Conservation (phyloP, 1,140 invertebrate genomes). For the Acromyrmex charruanus region DNA sequence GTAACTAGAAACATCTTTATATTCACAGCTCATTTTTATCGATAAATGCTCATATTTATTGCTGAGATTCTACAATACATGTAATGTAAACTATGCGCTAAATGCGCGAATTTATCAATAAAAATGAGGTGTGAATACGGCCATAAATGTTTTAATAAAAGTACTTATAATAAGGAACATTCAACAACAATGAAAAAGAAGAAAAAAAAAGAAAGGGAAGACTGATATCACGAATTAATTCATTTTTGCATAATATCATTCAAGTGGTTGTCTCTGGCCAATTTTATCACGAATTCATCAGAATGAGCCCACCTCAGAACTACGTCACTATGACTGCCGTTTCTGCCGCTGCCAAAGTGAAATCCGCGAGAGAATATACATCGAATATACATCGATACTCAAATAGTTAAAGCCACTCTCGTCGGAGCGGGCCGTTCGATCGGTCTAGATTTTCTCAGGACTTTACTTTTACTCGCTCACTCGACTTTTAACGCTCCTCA, state of each 20-base stretch:
- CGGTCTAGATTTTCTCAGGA: constrained; percentile 49
- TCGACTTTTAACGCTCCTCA: constrained; percentile 51
- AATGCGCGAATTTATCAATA: too few species aligned
- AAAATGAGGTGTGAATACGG: too few species aligned
- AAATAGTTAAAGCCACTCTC: constrained; percentile 18
- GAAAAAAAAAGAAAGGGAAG: not conserved
- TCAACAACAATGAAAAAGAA: not conserved
- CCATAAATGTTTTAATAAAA: not conserved
- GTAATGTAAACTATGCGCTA: too few species aligned
- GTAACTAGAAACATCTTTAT: not conserved
- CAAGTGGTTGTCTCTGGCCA: not conserved
- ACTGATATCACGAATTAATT: not conserved
- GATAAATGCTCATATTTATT: too few species aligned
- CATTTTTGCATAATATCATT: constrained; percentile 20
- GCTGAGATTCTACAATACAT: too few species aligned
- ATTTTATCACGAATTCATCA: constrained; percentile 15
- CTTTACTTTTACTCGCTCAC: constrained; percentile 61
- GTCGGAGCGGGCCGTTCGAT: constrained; percentile 33
- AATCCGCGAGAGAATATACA: constrained; percentile 42
- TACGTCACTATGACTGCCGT: constrained; percentile 34
- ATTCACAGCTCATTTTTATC: too few species aligned
- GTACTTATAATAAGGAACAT: not conserved
- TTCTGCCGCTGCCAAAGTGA: constrained; percentile 30
- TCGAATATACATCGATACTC: constrained; percentile 22
- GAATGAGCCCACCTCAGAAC: constrained; percentile 30